Evolutionary conservation across 2,113 vertebrate species (phyloP).

Genomic region (Podocnemis expansa): DNA sequence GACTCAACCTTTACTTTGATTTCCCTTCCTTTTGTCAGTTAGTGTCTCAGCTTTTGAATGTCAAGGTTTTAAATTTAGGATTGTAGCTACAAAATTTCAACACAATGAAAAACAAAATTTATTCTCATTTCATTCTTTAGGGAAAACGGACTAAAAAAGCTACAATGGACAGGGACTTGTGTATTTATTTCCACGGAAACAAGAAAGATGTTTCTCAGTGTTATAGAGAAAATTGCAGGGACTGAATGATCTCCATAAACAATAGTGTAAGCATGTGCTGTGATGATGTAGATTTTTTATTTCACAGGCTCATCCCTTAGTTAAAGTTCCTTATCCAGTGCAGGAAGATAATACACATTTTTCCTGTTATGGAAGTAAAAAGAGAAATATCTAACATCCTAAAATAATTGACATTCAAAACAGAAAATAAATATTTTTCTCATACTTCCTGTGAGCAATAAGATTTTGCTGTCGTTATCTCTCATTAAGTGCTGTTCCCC

Average conservation of each 20-base stretch:
- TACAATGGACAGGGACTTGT: background rate
- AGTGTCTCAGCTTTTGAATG: background rate
- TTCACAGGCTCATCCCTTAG: background rate
- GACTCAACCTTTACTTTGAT: background rate
- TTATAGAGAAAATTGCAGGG: background rate
- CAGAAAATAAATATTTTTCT: constrained; percentile 7
- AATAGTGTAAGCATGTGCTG: background rate
- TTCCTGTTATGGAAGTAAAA: constrained; percentile 59
- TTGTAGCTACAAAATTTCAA: background rate
- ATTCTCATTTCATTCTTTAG: background rate
- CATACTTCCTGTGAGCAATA: constrained; percentile 39
- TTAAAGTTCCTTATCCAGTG: constrained; percentile 36
- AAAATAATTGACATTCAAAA: constrained; percentile 49
- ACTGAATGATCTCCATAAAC: background rate
- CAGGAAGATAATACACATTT: constrained; percentile 51
- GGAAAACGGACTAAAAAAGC: background rate
- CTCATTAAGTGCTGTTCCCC: constrained; percentile 21
- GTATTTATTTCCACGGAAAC: background rate
- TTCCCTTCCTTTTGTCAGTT: background rate
- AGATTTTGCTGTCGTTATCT: constrained; percentile 52
- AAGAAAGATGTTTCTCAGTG: background rate
- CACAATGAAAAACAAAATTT: background rate
- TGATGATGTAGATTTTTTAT: background rate
- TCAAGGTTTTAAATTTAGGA: background rate
- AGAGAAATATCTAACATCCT: constrained; percentile 41